Base-by-base conservation (phyloP, 2,888 invertebrate species). In the Sabatieria punctata region DNA sequence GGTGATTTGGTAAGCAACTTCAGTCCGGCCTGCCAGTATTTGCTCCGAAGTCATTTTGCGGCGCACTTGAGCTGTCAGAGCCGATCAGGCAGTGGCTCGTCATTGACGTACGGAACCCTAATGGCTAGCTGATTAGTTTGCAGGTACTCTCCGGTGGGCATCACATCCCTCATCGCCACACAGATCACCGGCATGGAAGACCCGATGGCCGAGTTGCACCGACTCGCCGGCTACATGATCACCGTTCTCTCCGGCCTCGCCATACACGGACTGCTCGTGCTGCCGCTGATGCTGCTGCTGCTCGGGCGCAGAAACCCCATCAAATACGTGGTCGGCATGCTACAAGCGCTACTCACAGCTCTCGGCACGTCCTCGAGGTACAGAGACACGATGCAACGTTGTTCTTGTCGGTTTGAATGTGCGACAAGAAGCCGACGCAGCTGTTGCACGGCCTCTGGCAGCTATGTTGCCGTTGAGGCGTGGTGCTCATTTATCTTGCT, bases 1-100 rank as follows among this genome's bases (percentile, higher is more conserved):
- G 80, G 86, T 93, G 54, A 88, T 93, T 66, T 91, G 89, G 86
- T 85, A 67, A n/a, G n/a, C n/a, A n/a, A n/a, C n/a, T n/a, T n/a
- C n/a, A n/a, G n/a, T n/a, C n/a, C n/a, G n/a, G n/a, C n/a, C n/a
- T n/a, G n/a, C n/a, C n/a, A n/a, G n/a, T n/a, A n/a, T n/a, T n/a
- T n/a, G n/a, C n/a, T n/a, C n/a, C n/a, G n/a, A n/a, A n/a, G n/a
- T n/a, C n/a, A n/a, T n/a, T n/a, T n/a, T n/a, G n/a, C n/a, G n/a
- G n/a, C n/a, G n/a, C n/a, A n/a, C n/a, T n/a, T n/a, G n/a, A n/a
- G n/a, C n/a, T n/a, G n/a, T n/a, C n/a, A n/a, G n/a, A n/a, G n/a
- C n/a, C n/a, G n/a, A n/a, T n/a, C n/a, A n/a, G n/a, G n/a, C n/a
- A n/a, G n/a, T n/a, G n/a, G n/a, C n/a, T n/a, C n/a, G n/a, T n/a